Conservation (phyloP, 2,888 invertebrate species). For the Drosophila macrospina region DNA sequence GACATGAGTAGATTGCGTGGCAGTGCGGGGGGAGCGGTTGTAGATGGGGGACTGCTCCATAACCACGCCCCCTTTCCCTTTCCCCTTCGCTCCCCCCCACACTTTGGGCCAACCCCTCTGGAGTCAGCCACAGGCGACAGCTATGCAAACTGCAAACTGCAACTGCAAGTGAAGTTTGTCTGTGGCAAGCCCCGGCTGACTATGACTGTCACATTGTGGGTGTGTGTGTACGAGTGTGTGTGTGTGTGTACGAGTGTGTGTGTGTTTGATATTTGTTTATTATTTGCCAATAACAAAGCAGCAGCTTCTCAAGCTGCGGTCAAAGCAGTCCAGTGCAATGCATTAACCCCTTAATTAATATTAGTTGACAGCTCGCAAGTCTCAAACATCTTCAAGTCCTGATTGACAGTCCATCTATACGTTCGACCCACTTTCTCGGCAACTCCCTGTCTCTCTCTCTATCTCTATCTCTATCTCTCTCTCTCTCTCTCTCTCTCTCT, state of each 20-base stretch:
- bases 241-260: slow-evolving; percentile 5
- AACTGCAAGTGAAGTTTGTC: slow-evolving; percentile 80
- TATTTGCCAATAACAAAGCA: slow-evolving; percentile 27
- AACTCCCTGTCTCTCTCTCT: too few relatives aligned
- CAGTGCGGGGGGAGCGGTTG: too few relatives aligned
- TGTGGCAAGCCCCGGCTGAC: slow-evolving; percentile 61
- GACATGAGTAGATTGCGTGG: slow-evolving; percentile 37
- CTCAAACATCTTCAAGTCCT: neutral
- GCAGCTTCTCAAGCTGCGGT: slow-evolving; percentile 24
- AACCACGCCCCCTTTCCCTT: neutral
- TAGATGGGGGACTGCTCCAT: neutral
- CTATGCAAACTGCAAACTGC: slow-evolving; percentile 69
- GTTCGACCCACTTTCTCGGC: neutral
- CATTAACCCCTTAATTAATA: slow-evolving; percentile 39
- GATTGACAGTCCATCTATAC: neutral
- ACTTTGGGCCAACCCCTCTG: slow-evolving; percentile 1
- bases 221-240: slow-evolving; percentile 9
- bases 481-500: too few relatives aligned
- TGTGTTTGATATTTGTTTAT: slow-evolving; percentile 17
- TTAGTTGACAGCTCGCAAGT: neutral
- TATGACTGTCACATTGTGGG: slow-evolving; percentile 37
- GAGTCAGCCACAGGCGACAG: slow-evolving; percentile 43
- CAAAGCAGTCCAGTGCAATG: neutral
- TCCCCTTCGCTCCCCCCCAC: too few relatives aligned
- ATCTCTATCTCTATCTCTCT: too few relatives aligned